Evolutionary conservation across 2,888 invertebrate species (phyloP), one percentile per base, ranked within the genome.

Genomic region (Adela reaumurella): DNA sequence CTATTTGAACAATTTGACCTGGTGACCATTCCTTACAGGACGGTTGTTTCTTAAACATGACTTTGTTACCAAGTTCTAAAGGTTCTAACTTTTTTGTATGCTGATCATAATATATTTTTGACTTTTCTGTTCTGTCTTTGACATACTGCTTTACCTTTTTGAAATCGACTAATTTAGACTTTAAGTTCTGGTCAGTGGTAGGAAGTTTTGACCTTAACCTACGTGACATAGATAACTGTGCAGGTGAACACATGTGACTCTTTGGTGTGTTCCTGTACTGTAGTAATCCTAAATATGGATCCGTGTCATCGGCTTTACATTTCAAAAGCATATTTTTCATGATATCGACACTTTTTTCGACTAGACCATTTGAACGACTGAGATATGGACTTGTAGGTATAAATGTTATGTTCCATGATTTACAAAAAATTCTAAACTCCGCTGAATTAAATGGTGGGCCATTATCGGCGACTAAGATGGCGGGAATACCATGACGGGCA

Each of bases 371-470:
- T 43, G 55, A 54, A 24, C 52, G 42, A 46, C 51, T 48, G 47
- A 52, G 6, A 43, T 55, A 54, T 1, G 54, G 54, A 52, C 55
- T 55, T 43, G 55, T 24, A 24, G 10, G 24, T 24, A 24, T 24
- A 54, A 4, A 50, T 53, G 44, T 19, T 52, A 47, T 53, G 55
- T 53, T 44, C 54, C 52, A 54, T 24, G 52, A 49, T 24, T n/a
- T 24, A 20, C 50, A 28, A 51, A 56, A 56, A 10, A 47, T 41
- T 19, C 52, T 52, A 45, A 57, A 56, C 17, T 55, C 55, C 19
- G 43, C 43, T 1, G 52, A 53, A 46, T 51, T 53, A 52, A 53
- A 56, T 44, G 54, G 56, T 42, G 57, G 55, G 3, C 56, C 55
- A 51, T 54, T 54, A 28, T 57, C 56, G 35, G 49, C 46, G 17